Percentiles rank a stretch among this genome's conserved stretches.
Conservation (phyloP, 1,140 invertebrate species). For the Caenorhabditis briggsae region DNA sequence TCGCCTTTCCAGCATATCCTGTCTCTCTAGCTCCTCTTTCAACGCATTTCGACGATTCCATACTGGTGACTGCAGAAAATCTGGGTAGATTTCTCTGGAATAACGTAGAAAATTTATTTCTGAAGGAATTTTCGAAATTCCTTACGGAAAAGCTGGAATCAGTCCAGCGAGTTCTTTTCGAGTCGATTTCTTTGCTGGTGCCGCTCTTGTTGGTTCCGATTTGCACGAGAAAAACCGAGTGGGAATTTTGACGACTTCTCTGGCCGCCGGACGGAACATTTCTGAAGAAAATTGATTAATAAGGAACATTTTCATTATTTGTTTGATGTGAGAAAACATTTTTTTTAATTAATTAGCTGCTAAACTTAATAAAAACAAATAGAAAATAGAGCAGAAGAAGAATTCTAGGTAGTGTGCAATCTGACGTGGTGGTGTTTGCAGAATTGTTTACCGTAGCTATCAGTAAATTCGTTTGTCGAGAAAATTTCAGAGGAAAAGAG, state of each 20-base stretch:
- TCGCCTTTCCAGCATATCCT: slow-evolving; percentile 91
- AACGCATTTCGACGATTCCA: slow-evolving; percentile 85
- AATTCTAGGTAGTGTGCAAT: not conserved
- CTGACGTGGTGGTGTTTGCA: slow-evolving; percentile 30
- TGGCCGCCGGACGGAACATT: slow-evolving; percentile 22
- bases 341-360: too few species aligned
- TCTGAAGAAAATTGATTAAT: not conserved
- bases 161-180: not conserved
- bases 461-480: too few species aligned
- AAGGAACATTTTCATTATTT: not conserved
- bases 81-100: slow-evolving; percentile 87
- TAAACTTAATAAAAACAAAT: not conserved
- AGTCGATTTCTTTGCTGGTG: not conserved
- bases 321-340: not conserved
- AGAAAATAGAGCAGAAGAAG: not conserved
- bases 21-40: slow-evolving; percentile 89
- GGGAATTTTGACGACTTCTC: slow-evolving; percentile 26
- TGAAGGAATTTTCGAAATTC: too few species aligned
- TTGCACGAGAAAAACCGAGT: slow-evolving; percentile 29
- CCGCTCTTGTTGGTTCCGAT: slow-evolving; percentile 29
- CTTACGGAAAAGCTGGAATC: slow-evolving; percentile 57
- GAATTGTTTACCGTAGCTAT: not conserved
- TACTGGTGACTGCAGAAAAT: slow-evolving; percentile 92
- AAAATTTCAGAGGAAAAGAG: not conserved
- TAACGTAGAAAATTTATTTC: too few species aligned